These are phyloP conservation scores for Catocala fraxini DNA, from an alignment of 2,888 invertebrate species.

Conservation along the genomic window DNA sequence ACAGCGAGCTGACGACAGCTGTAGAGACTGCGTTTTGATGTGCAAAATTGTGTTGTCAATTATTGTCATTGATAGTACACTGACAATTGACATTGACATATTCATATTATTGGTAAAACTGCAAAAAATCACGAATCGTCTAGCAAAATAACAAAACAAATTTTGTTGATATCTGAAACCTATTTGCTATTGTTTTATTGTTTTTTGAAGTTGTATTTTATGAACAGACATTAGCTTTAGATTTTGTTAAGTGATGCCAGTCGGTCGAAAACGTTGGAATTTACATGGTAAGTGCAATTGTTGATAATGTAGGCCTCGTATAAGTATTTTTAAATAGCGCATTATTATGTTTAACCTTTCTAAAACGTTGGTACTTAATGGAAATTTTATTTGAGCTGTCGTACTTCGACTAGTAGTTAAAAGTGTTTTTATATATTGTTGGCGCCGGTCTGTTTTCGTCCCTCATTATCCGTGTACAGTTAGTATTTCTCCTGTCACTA, in stretches of 20 bases:
- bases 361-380: too few species aligned
- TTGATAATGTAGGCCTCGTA: too few species aligned
- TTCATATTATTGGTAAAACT: constrained; percentile 21
- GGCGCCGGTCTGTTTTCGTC: too few species aligned
- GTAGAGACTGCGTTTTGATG: constrained; percentile 7
- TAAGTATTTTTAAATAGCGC: too few species aligned
- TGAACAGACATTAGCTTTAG: constrained; percentile 28
- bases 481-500: too few species aligned
- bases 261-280: constrained; percentile 92
- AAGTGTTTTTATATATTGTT: too few species aligned
- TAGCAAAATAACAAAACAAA: constrained; percentile 35
- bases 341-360: too few species aligned
- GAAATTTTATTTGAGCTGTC: too few species aligned
- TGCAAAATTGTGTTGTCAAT: constrained; percentile 11
- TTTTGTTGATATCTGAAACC: constrained; percentile 11
- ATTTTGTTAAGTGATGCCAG: constrained; percentile 74
- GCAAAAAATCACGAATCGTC: constrained; percentile 25
- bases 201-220: constrained; percentile 31
- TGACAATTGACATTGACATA: constrained; percentile 56
- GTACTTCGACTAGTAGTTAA: too few species aligned
- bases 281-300: constrained; percentile 88
- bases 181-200: constrained; percentile 25
- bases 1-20: background rate
- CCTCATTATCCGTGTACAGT: too few species aligned
- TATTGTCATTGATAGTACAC: constrained; percentile 24